phyloP scores from a whole-genome alignment of 2,888 invertebrate genomes.

The Pasiphila rectangulata region DNA sequence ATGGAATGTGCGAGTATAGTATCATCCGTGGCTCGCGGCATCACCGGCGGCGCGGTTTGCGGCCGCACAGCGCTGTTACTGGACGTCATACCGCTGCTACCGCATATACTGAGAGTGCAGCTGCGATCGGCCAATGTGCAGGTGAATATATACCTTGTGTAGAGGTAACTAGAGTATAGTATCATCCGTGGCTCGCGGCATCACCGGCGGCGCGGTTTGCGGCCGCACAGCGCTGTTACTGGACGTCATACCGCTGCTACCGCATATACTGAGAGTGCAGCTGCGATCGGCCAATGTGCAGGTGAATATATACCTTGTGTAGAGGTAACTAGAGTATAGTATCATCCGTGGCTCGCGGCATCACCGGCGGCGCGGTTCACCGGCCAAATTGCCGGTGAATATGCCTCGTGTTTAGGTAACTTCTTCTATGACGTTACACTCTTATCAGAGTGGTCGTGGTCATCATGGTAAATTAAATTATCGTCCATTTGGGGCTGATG shows the following conservation, averaged over 20 bases:
- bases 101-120: slow-evolving; percentile 86
- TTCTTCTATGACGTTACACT: too few relatives aligned
- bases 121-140: slow-evolving; percentile 85
- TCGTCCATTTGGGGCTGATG: too few relatives aligned
- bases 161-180: too few relatives aligned
- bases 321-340: too few relatives aligned
- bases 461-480: too few relatives aligned
- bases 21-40: slow-evolving; percentile 83
- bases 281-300: slow-evolving; percentile 85
- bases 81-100: slow-evolving; percentile 87
- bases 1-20: slow-evolving; percentile 72
- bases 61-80: slow-evolving; percentile 74
- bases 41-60: slow-evolving; percentile 47
- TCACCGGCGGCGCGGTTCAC: slow-evolving; percentile 56
- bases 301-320: slow-evolving; percentile 45
- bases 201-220: slow-evolving; percentile 47
- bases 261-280: slow-evolving; percentile 86
- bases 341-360: slow-evolving; percentile 83
- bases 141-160: slow-evolving; percentile 45
- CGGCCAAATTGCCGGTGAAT: slow-evolving; percentile 81
- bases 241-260: slow-evolving; percentile 87
- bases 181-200: slow-evolving; percentile 83
- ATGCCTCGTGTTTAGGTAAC: too few relatives aligned
- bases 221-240: slow-evolving; percentile 74
- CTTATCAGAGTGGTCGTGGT: too few relatives aligned